Evolutionary conservation across 1,140 invertebrate genomes (phyloP), one percentile per base, ranked within the genome.

Genomic region (Atopsyche davidsoni): DNA sequence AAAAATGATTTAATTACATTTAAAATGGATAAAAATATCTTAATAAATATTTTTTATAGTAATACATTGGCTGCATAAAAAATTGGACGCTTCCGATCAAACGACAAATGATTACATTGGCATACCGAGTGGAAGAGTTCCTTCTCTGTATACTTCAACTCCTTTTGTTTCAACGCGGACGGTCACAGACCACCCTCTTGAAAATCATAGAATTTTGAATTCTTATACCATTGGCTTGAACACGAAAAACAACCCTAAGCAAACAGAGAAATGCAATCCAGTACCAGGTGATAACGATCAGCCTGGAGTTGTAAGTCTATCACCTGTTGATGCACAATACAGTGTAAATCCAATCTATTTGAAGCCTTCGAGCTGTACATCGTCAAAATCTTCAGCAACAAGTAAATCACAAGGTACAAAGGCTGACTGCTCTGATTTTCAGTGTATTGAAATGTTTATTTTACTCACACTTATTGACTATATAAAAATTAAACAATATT

Each of bases 31-130:
- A 31, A 45, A 43, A n/a, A n/a, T n/a, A n/a, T n/a, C n/a, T n/a
- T n/a, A n/a, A 28, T 28, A 28, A 16, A 3, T 14, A 18, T 40
- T 40, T 53, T 24, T 64, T 62, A 44, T 39, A 73, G 70, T 72
- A 9, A 73, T 74, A 22, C 70, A 74, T 55, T 74, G 72, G 72
- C 58, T 74, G 38, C 70, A 73, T 53, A 73, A 70, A 56, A 74
- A 74, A 57, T 48, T 74, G 47, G 72, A 73, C 44, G 62, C 43
- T 43, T n/a, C n/a, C n/a, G 1, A 53, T 46, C 34, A 61, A 31
- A 41, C 62, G 38, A 51, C 39, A 47, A 35, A 63, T 25, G 61
- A 51, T 10, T 53, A 63, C 11, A 59, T 60, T 31, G 56, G 59
- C 9, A 57, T 63, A 14, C 59, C 60, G 1, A 47, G 36, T n/a